Evolutionary conservation across 2,888 invertebrate species (phyloP), one percentile per base, ranked within the genome.

Genomic region (Masnerella sp.): DNA sequence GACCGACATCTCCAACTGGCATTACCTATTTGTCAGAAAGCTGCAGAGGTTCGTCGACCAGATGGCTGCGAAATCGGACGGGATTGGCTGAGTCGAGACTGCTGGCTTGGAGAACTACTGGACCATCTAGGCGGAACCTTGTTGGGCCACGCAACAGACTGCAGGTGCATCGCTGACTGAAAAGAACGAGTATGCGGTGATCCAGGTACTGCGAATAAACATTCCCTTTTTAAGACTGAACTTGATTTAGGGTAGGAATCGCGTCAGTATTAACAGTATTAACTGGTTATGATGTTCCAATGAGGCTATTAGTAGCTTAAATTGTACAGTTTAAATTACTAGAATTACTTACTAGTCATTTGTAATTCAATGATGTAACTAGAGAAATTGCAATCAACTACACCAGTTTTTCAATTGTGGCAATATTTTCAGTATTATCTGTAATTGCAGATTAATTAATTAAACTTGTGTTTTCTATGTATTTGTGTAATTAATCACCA

Each of bases 1-100:
- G 17, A 65, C 47, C 22, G 71, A 65, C 51, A 65, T 64, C 45
- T 52, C 51, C 32, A 58, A 64, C 40, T 71, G 71, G 71, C 71
- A 58, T 28, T 20, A 62, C 15, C 43, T 64, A 2, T 38, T 71
- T 5, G 45, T 64, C 22, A 49, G 64, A 3, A 71, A 71, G 42
- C 9, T 61, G 12, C 59, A 30, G 28, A 12, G 36, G 25, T 0
- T 20, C 22, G 15, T 49, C 34, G 22, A 32, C 4, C 58, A 42
- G 25, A 12, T 5, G 8, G 14, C n/a, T 22, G 22, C 5, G 0
- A 59, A 36, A 12, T 59, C 51, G 12, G 68, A 68, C 8, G 68
- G 45, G 0, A 22, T 59, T 30, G 68, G 68, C n/a, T 68, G 68
- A 68, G 12, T 2, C 36, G 30, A n/a, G 2, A n/a, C n/a, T n/a